A percentile compares a stretch with the other conserved stretches of the same genome.
Evolutionary conservation across 2,113 vertebrate species (phyloP).

Genomic region (Ictalurus punctatus): DNA sequence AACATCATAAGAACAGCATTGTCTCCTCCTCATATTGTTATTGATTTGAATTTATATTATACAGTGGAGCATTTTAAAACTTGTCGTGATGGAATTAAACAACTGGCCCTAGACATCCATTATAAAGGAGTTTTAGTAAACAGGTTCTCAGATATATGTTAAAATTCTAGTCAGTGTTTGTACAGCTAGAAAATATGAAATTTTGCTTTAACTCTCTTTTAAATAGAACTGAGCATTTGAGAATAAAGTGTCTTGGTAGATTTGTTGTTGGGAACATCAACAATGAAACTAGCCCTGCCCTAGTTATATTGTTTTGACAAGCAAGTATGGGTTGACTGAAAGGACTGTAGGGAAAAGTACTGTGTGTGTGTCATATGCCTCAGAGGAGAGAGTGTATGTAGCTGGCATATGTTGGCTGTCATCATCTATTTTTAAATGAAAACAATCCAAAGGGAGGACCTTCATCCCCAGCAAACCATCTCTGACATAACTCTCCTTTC

Average conservation of each 20-base stretch:
- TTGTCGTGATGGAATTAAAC: neutral
- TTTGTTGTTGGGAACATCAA: neutral
- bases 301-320: slow-evolving; percentile 7
- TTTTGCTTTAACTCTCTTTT: neutral
- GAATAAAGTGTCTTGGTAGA: neutral
- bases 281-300: neutral
- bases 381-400: slow-evolving; percentile 14
- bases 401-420: slow-evolving; percentile 47
- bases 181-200: neutral
- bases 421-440: slow-evolving; percentile 51
- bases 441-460: slow-evolving; percentile 52
- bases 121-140: neutral
- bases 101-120: neutral
- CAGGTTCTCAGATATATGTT: neutral
- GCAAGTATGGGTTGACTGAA: neutral
- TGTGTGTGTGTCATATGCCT: slow-evolving; percentile 12
- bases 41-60: neutral
- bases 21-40: neutral
- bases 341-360: neutral
- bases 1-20: neutral
- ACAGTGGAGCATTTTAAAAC: neutral
- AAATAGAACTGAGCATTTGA: neutral
- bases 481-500: slow-evolving; percentile 27
- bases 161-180: neutral
- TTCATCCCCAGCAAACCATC: slow-evolving; percentile 40